Base-by-base conservation (phyloP, 2,797 vertebrate genomes). In the Fringilla coelebs region DNA sequence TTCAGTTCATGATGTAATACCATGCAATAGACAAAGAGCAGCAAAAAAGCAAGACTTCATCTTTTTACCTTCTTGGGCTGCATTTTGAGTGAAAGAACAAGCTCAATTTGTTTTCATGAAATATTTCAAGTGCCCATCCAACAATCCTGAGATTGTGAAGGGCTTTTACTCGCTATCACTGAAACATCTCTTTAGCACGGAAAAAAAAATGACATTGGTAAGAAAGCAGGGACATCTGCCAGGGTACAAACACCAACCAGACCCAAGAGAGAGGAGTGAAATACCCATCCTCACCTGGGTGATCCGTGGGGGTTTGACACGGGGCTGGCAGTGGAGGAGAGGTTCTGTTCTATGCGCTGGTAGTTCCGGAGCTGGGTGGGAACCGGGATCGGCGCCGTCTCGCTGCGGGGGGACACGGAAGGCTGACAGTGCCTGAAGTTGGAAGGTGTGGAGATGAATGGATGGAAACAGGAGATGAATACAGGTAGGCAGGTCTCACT, bases 281-380 rank as follows among this genome's bases (percentile, higher is more conserved):
- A 76, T 84, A 20, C 0, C 12, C 57, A 38, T 3, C 36, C 97
- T 98, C 98, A 99, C 99, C 99, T 99, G 71, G 99, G 99, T 41
- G 99, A 99, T 82, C 98, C 98, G 79, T 98, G 99, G 38, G 98
- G 97, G 21, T 98, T 98, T 70, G 98, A 97, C 38, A 97, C 97
- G 0, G 99, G 99, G 97, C 98, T 99, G 97, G 98, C 99, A 84
- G 98, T 98, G 89, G 99, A 99, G 73, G 98, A 99, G 41, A 99
- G 99, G 96, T 99, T 99, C 98, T 99, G 99, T 49, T 99, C 99
- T 68, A 99, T 99, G 91, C 99, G 99, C 95, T 99, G 99, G 91
- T 99, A 99, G 97, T 99, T 99, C 89, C 98, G 98, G 20, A 99
- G 98, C 97, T 99, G 99, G 10, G 99, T 99, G 79, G 99, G 99